phyloP scores from a whole-genome alignment of 2,888 invertebrate genomes.

The Chloroclysta siterata region DNA sequence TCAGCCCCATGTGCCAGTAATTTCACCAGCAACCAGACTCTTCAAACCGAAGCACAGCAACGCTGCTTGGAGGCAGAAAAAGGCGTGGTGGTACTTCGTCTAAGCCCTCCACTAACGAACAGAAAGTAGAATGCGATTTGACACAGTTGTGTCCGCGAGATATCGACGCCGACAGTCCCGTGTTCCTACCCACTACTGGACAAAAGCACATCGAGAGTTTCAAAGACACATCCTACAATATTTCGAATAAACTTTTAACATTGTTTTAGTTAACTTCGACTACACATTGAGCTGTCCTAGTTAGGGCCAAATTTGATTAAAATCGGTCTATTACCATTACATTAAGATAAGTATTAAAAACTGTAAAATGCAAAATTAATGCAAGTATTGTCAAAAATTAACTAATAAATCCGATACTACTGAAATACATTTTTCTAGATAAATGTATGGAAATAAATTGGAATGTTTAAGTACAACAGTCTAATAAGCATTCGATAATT shows the following conservation, averaged over 20 bases:
- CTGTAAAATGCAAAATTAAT: constrained; percentile 68
- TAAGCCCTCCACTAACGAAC: not conserved
- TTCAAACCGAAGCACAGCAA: no score
- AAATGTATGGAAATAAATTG: constrained; percentile 70
- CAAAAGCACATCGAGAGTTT: constrained; percentile 82
- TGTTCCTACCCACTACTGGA: constrained; percentile 67
- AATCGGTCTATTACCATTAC: constrained; percentile 59
- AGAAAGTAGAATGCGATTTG: not conserved
- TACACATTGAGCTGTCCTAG: constrained; percentile 82
- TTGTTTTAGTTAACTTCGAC: constrained; percentile 63
- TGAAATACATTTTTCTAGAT: constrained; percentile 59
- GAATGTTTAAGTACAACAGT: constrained; percentile 83
- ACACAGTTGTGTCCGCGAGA: not conserved
- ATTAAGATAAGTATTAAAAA: constrained; percentile 51
- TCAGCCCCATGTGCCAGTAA: no score
- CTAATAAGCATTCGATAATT: constrained; percentile 70
- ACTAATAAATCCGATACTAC: constrained; percentile 64
- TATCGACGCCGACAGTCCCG: constrained; percentile 12
- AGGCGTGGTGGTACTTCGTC: no score
- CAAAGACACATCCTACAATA: constrained; percentile 81
- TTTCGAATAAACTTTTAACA: constrained; percentile 70
- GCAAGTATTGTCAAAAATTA: constrained; percentile 64
- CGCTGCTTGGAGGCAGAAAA: no score
- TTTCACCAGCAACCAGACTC: no score
- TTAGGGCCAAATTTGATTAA: constrained; percentile 68